Percentiles rank a stretch among this genome's conserved stretches.
phyloP scores from a whole-genome alignment of 23 tunicate species.

The Trididemnum clinides region DNA sequence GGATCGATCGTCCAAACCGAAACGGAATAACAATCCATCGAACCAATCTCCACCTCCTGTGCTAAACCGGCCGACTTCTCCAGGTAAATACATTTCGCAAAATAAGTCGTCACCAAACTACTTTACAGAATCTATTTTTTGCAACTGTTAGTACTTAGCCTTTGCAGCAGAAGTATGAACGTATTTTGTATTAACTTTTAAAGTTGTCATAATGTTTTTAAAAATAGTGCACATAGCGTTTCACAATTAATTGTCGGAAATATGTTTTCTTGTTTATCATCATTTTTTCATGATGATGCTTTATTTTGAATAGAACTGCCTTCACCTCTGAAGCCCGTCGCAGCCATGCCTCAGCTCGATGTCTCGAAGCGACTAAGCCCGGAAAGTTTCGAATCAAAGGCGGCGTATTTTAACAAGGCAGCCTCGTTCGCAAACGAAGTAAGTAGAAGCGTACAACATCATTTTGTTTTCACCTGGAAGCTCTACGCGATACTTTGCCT shows the following conservation, averaged over 20 bases:
- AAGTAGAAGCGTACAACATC: too few relatives aligned
- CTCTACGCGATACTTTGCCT: background rate
- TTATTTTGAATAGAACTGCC: constrained; percentile 34
- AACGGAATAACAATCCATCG: background rate
- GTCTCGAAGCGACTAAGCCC: background rate
- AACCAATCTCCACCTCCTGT: background rate
- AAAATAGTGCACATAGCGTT: too few relatives aligned
- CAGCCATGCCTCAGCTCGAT: constrained; percentile 6
- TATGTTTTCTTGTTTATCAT: too few relatives aligned
- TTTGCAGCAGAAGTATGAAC: too few relatives aligned
- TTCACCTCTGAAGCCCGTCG: constrained; percentile 72
- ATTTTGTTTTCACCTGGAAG: background rate
- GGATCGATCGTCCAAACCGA: background rate
- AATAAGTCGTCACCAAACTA: background rate
- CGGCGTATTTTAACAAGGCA: background rate
- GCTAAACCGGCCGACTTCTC: background rate
- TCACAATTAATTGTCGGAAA: too few relatives aligned
- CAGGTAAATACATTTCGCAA: background rate
- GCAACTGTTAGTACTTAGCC: too few relatives aligned
- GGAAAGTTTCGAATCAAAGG: background rate
- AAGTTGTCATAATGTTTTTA: too few relatives aligned
- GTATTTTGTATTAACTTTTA: too few relatives aligned
- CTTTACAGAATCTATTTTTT: background rate
- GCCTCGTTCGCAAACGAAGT: constrained; percentile 24
- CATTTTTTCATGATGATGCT: too few relatives aligned